Conservation (phyloP, 2,888 invertebrate genomes). For the Pycnomerus fuliginosus region DNA sequence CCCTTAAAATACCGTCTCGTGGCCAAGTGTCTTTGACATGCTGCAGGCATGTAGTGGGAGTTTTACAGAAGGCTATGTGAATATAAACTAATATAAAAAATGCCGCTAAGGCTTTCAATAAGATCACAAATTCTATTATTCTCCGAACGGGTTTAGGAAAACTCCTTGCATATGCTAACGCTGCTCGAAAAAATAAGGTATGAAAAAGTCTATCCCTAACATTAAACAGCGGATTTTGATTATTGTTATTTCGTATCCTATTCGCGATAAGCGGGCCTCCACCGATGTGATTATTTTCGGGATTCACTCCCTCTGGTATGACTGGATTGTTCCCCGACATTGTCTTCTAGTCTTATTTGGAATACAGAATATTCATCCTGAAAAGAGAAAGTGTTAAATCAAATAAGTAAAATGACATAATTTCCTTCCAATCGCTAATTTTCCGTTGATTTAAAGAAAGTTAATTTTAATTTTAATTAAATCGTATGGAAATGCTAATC, state of each 20-base stretch:
- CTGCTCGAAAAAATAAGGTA: conserved; percentile 90
- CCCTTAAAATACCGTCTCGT: conserved; percentile 88
- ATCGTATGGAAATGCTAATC: too few species aligned
- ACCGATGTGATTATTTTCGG: conserved; percentile 49
- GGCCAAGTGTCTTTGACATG: conserved; percentile 91
- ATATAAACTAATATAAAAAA: conserved; percentile 93
- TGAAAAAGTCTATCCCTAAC: conserved; percentile 92
- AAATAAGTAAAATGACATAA: too few species aligned
- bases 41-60: conserved; percentile 91
- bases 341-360: too few species aligned
- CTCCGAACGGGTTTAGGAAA: conserved; percentile 82
- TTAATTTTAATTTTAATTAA: too few species aligned
- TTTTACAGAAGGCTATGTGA: conserved; percentile 89
- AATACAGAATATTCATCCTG: too few species aligned
- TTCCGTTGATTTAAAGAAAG: too few species aligned
- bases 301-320: conserved; percentile 36
- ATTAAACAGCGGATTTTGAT: conserved; percentile 77
- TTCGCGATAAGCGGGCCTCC: conserved; percentile 57
- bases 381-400: too few species aligned
- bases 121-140: conserved; percentile 79
- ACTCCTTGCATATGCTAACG: conserved; percentile 87
- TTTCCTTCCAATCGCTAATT: too few species aligned
- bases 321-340: conserved; percentile 37
- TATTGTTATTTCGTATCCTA: conserved; percentile 60
- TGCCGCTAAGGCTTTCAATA: conserved; percentile 79